Percentiles rank a stretch among this genome's conserved stretches.
Conservation (phyloP, 2,888 invertebrate genomes). For the Tinea pellionella region DNA sequence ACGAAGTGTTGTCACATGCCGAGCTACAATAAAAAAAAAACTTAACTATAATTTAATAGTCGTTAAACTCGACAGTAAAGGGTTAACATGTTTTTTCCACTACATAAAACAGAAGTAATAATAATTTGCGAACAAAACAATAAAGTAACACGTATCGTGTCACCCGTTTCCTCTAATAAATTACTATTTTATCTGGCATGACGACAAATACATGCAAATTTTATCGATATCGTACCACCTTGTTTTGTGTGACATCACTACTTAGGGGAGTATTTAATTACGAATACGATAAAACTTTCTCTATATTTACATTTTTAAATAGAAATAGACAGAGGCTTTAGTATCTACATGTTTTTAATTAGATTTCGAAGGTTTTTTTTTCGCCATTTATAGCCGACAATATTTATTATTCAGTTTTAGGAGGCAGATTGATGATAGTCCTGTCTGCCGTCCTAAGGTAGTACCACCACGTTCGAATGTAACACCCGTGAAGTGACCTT, state of each 20-base stretch:
- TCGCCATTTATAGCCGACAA: too few relatives aligned
- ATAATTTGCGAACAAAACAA: constrained; percentile 11
- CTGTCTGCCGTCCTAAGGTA: too few relatives aligned
- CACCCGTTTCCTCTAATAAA: constrained; percentile 2
- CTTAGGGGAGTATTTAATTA: background rate
- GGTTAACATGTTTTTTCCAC: background rate
- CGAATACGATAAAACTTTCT: background rate
- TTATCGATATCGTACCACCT: constrained; percentile 4
- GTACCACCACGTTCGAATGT: too few relatives aligned
- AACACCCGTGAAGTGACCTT: too few relatives aligned
- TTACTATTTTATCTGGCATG: constrained; percentile 6
- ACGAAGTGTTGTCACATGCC: too few relatives aligned
- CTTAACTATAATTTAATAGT: too few relatives aligned
- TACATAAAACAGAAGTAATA: background rate
- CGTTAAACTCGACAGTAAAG: too few relatives aligned
- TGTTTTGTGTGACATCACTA: background rate
- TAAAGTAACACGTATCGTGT: constrained; percentile 12
- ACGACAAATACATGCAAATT: constrained; percentile 11
- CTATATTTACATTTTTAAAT: background rate
- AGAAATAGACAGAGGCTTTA: background rate
- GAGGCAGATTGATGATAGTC: too few relatives aligned
- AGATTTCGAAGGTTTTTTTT: too few relatives aligned
- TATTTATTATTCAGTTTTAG: too few relatives aligned
- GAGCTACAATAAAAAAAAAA: too few relatives aligned
- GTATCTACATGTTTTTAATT: too few relatives aligned